Evolutionary conservation across 1,140 invertebrate species (phyloP), one percentile per base, ranked within the genome.

Genomic region (Leptinotarsa lineolata): DNA sequence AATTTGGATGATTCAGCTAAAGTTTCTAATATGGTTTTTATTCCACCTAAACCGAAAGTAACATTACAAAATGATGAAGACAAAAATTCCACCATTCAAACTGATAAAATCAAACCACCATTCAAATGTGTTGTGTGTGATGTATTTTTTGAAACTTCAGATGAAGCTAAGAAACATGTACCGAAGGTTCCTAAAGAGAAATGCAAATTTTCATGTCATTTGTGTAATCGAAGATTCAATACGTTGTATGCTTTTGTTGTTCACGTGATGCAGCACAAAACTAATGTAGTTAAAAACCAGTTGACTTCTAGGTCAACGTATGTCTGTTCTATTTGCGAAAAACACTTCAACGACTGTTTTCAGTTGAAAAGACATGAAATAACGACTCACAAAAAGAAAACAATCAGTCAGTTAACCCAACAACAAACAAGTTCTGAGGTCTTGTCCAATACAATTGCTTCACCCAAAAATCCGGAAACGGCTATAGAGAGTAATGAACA

Each of bases 221-320:
- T 24, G n/a, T 77, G 76, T 54, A 39, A 46, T 24, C 72, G 74
- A 22, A 64, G 54, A 13, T 75, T 77, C 45, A 75, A 73, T 45
- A 77, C 73, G 4, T 63, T 73, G 18, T 74, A 74, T 20, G 76
- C 70, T 45, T 77, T 77, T 58, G 58, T 77, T 12, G 76, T 75
- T 4, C 76, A 77, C 20, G 24, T 77, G 15, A 63, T 77, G 63
- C 73, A 77, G 45, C 76, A 77, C 54, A 71, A 70, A 48, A 72
- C 22, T 5, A 60, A 67, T 11, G 60, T 45, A 15, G 11, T 39
- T 11, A 58, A 67, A 39, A 71, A 45, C 45, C 24, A 63, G 21
- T 60, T 16, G 18, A 63, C 12, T 45, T 71, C 69, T 15, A 65
- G 72, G 21, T 66, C 72, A 3, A n/a, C 46, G 1, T 77, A 74